Base-by-base conservation (phyloP, 2,888 invertebrate species). In the Xestia rhomboidea region DNA sequence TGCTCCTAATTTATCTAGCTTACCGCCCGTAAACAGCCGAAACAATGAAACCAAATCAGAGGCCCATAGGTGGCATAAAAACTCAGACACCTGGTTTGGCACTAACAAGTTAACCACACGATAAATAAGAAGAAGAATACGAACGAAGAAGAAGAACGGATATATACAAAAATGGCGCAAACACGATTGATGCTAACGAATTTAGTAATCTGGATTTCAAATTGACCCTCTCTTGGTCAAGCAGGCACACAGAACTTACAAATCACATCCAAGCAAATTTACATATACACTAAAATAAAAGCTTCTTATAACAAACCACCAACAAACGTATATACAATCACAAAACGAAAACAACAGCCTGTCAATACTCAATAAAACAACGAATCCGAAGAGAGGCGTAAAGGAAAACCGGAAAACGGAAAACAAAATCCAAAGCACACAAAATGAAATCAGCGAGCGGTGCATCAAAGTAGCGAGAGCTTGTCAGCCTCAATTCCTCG, bases 381-480 rank as follows among this genome's bases (percentile, higher is more conserved):
- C 60, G 21, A 74, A 75, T 41, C 24, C 24, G 62, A 51, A 74
- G 68, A 60, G 34, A 49, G 27, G 44, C 38, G 67, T 73, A 69
- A 68, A 72, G 21, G 68, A 54, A 80, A 82, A 77, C 64, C 44
- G 21, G 70, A 46, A 78, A 79, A 74, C 72, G 15, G 70, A 30
- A 79, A 79, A 76, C 70, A 73, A 81, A 81, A 79, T 66, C 57
- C 75, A 49, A 76, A 77, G 70, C 46, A 78, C 34, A 64, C 72
- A 82, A 79, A 85, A 83, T 76, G 24, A 68, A 84, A 74, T 76
- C 77, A 81, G 77, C 73, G 76, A 71, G 62, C 68, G 60, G 54
- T 72, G 78, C 79, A 78, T 72, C 49, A 68, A 72, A 81, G 81
- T 68, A 57, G 41, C 3, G 62, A 71, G 57, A 77, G 73, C 76